A percentile compares a stretch with the other conserved stretches of the same genome.
These are phyloP conservation scores for Lasioglossum vierecki DNA, from an alignment of 2,888 invertebrate genomes.

Conservation along the genomic window DNA sequence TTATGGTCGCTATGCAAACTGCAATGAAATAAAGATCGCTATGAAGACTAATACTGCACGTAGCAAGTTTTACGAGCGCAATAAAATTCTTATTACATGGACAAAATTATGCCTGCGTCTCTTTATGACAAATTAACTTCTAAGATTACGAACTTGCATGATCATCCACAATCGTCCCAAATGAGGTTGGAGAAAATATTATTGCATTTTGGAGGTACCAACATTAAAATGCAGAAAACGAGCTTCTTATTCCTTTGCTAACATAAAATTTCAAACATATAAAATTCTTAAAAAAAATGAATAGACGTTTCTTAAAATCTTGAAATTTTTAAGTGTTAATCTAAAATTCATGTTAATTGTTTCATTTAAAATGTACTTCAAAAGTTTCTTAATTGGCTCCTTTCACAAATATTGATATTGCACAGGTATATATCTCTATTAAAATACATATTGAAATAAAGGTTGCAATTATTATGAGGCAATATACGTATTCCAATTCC, in stretches of 20 bases:
- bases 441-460: no score
- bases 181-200: background rate
- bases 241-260: background rate
- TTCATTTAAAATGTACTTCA: no score
- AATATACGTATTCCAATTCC: no score
- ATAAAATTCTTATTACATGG: background rate
- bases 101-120: background rate
- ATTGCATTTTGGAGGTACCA: background rate
- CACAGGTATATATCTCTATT: no score
- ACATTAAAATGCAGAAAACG: background rate
- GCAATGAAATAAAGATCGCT: background rate
- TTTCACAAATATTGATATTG: no score
- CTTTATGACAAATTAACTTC: constrained; percentile 3
- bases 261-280: background rate
- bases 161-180: background rate
- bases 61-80: background rate
- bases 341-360: no score
- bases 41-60: background rate
- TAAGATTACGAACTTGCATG: background rate
- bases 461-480: no score
- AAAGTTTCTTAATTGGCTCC: no score
- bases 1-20: background rate
- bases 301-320: background rate
- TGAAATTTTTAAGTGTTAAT: background rate
- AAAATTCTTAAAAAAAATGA: background rate